Percentiles rank a stretch among this genome's conserved stretches.
These are phyloP conservation scores for Gonatopus flavifemur DNA, from an alignment of 1,140 invertebrate genomes.

Conservation along the genomic window DNA sequence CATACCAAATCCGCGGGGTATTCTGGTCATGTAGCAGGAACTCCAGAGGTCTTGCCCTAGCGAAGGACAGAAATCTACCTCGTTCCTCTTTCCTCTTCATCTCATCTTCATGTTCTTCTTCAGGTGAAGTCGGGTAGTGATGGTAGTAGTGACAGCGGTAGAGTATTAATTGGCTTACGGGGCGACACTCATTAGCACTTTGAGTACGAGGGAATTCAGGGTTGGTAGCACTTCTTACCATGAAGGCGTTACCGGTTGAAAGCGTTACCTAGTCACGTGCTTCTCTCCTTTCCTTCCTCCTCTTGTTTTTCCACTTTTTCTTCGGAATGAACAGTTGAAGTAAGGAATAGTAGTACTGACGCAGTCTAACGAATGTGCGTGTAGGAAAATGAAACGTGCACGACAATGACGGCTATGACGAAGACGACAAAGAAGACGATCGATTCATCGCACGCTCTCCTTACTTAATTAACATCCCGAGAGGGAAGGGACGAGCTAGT, in stretches of 20 bases:
- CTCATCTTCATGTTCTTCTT: neutral
- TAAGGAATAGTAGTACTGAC: too few relatives aligned
- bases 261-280: neutral
- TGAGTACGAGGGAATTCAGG: slow-evolving; percentile 45
- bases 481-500: too few relatives aligned
- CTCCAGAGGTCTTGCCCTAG: slow-evolving; percentile 26
- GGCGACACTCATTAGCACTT: slow-evolving; percentile 60
- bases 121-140: slow-evolving; percentile 1
- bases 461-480: too few relatives aligned
- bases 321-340: too few relatives aligned
- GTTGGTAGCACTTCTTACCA: too few relatives aligned
- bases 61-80: too few relatives aligned
- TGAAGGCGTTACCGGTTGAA: slow-evolving; percentile 28
- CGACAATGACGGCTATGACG: too few relatives aligned
- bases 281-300: neutral
- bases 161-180: slow-evolving; percentile 60
- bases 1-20: slow-evolving; percentile 56
- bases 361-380: too few relatives aligned
- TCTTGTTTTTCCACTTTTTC: neutral
- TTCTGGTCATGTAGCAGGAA: slow-evolving; percentile 55
- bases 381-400: too few relatives aligned
- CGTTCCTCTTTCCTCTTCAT: neutral
- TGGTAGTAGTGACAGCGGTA: slow-evolving; percentile 4
- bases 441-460: too few relatives aligned
- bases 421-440: too few relatives aligned